Conservation (phyloP, 2,797 vertebrate species). For the Potorous gilbertii region DNA sequence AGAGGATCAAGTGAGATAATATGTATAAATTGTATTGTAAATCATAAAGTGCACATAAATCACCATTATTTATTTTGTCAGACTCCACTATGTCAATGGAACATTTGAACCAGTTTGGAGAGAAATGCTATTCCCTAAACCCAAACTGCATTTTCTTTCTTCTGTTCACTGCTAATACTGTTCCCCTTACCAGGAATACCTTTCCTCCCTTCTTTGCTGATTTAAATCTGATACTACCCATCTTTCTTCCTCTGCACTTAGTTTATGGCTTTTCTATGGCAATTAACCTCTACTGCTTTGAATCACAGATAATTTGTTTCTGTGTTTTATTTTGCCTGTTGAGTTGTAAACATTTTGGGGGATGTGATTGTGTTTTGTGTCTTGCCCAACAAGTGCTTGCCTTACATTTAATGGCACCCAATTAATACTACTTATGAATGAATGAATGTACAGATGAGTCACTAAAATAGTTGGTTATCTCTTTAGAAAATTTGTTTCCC, state of each 20-base stretch:
- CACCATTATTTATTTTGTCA: neutral
- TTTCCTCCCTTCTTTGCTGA: neutral
- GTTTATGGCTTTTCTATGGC: neutral
- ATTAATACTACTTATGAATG: conserved; percentile 56
- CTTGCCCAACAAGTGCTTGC: neutral
- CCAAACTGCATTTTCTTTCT: neutral
- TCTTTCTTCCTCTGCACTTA: neutral
- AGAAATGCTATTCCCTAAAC: neutral
- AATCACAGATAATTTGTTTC: neutral
- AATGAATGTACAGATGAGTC: conserved; percentile 20
- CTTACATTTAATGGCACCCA: neutral
- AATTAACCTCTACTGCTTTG: neutral
- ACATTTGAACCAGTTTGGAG: neutral
- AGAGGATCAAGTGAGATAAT: neutral
- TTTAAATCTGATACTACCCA: neutral
- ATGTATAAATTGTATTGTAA: neutral
- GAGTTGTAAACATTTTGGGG: neutral
- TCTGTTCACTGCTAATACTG: neutral
- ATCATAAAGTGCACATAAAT: neutral
- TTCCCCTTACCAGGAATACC: neutral
- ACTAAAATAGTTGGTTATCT: conserved; percentile 34
- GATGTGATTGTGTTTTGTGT: neutral
- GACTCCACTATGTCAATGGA: neutral
- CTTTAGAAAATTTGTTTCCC: conserved; percentile 14
- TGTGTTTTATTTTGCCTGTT: neutral